Conservation (phyloP, 1,140 invertebrate species). For the Drosophila tristis region DNA sequence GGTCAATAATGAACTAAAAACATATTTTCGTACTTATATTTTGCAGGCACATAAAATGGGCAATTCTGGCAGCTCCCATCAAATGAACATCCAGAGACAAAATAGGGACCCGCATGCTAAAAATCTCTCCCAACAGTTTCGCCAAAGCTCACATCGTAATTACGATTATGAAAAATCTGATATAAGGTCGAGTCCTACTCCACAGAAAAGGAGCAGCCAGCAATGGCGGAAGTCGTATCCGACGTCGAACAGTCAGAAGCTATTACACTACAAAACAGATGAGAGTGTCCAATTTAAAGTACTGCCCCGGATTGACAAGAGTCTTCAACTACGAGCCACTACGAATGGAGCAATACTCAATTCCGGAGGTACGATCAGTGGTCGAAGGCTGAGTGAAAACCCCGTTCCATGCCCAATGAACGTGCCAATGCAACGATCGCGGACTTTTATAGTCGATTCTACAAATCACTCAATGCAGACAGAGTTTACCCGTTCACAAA, state of each 20-base stretch:
- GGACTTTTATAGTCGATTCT: conserved; percentile 41
- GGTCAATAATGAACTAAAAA: too few species aligned
- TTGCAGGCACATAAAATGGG: conserved; percentile 37
- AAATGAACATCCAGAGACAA: conserved; percentile 33
- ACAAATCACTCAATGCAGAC: conserved; percentile 4
- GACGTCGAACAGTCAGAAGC: conserved; percentile 18
- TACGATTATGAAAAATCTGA: conserved; percentile 26
- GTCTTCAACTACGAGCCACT: conserved; percentile 88
- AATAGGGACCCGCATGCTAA: conserved; percentile 42
- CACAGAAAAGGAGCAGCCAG: conserved; percentile 11
- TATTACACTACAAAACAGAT: conserved; percentile 8
- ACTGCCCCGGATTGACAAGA: conserved; percentile 87
- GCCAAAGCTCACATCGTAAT: conserved; percentile 9
- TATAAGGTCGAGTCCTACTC: conserved; percentile 20
- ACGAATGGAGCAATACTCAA: conserved; percentile 92
- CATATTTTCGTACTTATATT: background rate
- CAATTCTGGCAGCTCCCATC: conserved; percentile 53
- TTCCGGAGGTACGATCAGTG: conserved; percentile 91
- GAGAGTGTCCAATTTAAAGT: conserved; percentile 85
- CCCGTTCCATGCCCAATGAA: conserved; percentile 3
- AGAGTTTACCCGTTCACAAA: conserved; percentile 54
- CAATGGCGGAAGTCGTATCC: conserved; percentile 46
- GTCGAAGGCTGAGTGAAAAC: conserved; percentile 77
- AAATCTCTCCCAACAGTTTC: conserved; percentile 48
- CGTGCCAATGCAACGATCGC: conserved; percentile 34